phyloP scores from a whole-genome alignment of 2,888 invertebrate species.

The Octonoba sinensis region DNA sequence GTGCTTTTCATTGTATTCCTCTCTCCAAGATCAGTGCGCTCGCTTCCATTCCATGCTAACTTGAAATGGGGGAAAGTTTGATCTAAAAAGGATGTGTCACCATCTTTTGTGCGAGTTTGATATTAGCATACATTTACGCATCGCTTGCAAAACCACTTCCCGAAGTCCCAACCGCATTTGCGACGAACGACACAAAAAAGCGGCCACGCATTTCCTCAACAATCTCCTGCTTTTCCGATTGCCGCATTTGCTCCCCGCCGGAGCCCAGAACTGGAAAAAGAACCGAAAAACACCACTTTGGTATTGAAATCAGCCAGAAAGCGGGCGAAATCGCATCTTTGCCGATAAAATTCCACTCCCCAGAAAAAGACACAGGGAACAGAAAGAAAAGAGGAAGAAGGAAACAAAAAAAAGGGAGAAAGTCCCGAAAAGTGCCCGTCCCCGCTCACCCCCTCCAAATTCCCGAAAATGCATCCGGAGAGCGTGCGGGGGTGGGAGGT shows the following conservation, averaged over 20 bases:
- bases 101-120: too few relatives aligned
- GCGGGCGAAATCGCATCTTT: constrained; percentile 11
- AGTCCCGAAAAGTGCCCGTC: constrained; percentile 15
- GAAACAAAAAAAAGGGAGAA: neutral
- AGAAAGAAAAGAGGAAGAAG: too few relatives aligned
- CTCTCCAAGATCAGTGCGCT: too few relatives aligned
- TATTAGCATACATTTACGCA: too few relatives aligned
- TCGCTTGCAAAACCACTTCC: too few relatives aligned
- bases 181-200: too few relatives aligned
- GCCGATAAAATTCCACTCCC: neutral
- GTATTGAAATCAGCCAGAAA: constrained; percentile 43
- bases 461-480: constrained; percentile 8
- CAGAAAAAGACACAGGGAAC: too few relatives aligned
- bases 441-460: neutral
- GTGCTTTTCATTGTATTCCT: too few relatives aligned
- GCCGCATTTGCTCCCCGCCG: neutral
- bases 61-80: too few relatives aligned
- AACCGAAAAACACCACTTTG: constrained; percentile 50
- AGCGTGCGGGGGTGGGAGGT: neutral
- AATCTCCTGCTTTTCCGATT: neutral
- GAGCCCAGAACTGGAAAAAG: neutral
- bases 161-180: too few relatives aligned
- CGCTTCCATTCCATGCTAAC: too few relatives aligned
- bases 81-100: too few relatives aligned
- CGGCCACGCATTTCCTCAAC: neutral